These are phyloP conservation scores for Belonocnema kinseyi DNA, from an alignment of 1,140 invertebrate genomes.

Conservation along the genomic window DNA sequence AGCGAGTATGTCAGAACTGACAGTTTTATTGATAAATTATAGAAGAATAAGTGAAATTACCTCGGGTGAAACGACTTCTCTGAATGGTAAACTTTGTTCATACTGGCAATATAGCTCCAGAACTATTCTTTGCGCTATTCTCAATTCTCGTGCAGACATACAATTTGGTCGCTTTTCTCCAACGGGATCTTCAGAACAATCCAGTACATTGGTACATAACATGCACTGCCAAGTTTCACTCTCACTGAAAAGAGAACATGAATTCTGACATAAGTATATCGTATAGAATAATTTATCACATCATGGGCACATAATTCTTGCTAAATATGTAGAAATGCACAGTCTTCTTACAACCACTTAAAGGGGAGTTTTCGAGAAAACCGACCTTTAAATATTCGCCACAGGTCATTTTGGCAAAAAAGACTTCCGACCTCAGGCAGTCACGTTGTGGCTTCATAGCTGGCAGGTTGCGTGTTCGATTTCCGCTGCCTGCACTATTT, in stretches of 20 bases:
- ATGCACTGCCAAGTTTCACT: constrained; percentile 94
- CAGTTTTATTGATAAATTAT: neutral
- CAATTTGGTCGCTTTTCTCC: constrained; percentile 76
- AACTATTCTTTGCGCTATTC: constrained; percentile 88
- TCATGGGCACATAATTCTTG: too few relatives aligned
- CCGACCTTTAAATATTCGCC: too few relatives aligned
- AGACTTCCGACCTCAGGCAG: too few relatives aligned
- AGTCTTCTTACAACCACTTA: too few relatives aligned
- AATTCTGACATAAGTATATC: too few relatives aligned
- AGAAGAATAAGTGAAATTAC: constrained; percentile 73
- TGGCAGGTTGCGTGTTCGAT: too few relatives aligned
- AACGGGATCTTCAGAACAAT: constrained; percentile 76
- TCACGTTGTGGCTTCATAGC: too few relatives aligned
- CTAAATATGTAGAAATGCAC: too few relatives aligned
- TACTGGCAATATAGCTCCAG: constrained; percentile 94
- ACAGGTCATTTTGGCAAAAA: too few relatives aligned
- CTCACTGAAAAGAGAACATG: constrained; percentile 77
- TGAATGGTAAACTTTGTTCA: constrained; percentile 89
- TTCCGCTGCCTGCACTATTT: too few relatives aligned
- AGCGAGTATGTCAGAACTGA: constrained; percentile 4
- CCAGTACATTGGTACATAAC: constrained; percentile 88
- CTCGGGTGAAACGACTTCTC: constrained; percentile 86
- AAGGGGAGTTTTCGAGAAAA: too few relatives aligned
- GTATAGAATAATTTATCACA: too few relatives aligned
- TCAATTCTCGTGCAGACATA: constrained; percentile 79